These are phyloP conservation scores for Caenorhabditis becei DNA, from an alignment of 2,888 invertebrate species.

Conservation along the genomic window DNA sequence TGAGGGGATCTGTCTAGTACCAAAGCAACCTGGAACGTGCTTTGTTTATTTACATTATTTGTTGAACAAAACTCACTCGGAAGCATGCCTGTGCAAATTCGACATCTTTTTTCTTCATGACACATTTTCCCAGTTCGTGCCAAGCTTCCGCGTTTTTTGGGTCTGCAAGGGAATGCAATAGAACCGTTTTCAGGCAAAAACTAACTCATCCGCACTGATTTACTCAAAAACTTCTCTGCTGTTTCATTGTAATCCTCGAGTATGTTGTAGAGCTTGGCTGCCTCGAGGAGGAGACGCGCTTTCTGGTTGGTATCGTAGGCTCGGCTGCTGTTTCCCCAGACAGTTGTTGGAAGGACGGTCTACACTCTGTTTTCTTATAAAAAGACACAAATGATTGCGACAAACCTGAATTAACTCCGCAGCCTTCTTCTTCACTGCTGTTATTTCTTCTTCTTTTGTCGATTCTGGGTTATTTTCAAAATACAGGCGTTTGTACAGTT, in stretches of 20 bases:
- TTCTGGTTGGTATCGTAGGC: slow-evolving; percentile 36
- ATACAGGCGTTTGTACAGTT: slow-evolving; percentile 34
- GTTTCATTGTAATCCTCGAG: slow-evolving; percentile 36
- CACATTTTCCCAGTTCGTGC: slow-evolving; percentile 52
- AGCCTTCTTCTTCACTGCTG: slow-evolving; percentile 17
- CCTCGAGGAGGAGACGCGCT: slow-evolving; percentile 18
- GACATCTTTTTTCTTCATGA: slow-evolving; percentile 34
- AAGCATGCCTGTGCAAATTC: slow-evolving; percentile 37
- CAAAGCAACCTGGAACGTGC: slow-evolving; percentile 26
- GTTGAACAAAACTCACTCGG: slow-evolving; percentile 8
- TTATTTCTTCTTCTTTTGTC: slow-evolving; percentile 25
- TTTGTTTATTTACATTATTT: slow-evolving; percentile 12
- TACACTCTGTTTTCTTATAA: background rate
- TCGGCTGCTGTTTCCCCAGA: slow-evolving; percentile 6
- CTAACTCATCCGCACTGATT: slow-evolving; percentile 38
- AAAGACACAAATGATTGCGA: background rate
- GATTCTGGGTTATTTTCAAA: slow-evolving; percentile 39
- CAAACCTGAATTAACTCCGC: slow-evolving; percentile 32
- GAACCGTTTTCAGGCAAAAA: background rate
- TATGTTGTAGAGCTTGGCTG: slow-evolving; percentile 35
- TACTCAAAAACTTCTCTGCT: slow-evolving; percentile 31
- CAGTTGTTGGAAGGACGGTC: slow-evolving; percentile 15
- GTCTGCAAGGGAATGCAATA: slow-evolving; percentile 5
- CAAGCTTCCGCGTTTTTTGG: slow-evolving; percentile 44
- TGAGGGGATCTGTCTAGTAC: slow-evolving; percentile 24